Evolutionary conservation across 2,888 invertebrate species (phyloP).

Genomic region (Plebejus argus): DNA sequence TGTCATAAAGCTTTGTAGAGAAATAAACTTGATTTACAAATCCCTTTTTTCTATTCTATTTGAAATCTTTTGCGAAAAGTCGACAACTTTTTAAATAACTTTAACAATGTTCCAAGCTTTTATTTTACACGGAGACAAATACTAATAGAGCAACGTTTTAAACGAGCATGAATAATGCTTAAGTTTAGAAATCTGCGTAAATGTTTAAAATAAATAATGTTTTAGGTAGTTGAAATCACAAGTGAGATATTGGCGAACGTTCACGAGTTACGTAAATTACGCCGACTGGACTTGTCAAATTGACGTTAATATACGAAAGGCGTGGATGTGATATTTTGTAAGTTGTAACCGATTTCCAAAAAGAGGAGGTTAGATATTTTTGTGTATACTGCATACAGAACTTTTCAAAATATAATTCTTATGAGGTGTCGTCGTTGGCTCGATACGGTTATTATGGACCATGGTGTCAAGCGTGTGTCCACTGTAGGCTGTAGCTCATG

Average conservation of each 20-base stretch:
- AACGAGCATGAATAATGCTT: neutral
- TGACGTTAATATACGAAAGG: neutral
- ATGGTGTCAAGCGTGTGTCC: too few species aligned
- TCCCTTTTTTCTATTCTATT: too few species aligned
- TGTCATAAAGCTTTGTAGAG: too few species aligned
- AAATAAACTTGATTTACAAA: too few species aligned
- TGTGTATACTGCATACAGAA: neutral
- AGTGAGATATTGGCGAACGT: neutral
- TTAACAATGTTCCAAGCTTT: too few species aligned
- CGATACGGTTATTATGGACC: too few species aligned
- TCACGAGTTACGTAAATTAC: neutral
- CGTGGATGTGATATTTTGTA: neutral
- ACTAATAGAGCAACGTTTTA: neutral
- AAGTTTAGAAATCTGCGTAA: neutral
- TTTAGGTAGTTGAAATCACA: slow-evolving; percentile 6
- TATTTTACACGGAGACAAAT: too few species aligned
- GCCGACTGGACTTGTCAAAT: neutral
- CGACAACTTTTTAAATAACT: too few species aligned
- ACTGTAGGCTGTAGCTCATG: too few species aligned
- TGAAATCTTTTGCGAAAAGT: too few species aligned
- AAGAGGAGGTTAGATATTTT: too few species aligned
- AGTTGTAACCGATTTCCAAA: neutral
- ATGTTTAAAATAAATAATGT: neutral
- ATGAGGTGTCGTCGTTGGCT: too few species aligned
- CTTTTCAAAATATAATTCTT: neutral